phyloP scores from a whole-genome alignment of 2,113 vertebrate species.

The Barnardius zonarius region DNA sequence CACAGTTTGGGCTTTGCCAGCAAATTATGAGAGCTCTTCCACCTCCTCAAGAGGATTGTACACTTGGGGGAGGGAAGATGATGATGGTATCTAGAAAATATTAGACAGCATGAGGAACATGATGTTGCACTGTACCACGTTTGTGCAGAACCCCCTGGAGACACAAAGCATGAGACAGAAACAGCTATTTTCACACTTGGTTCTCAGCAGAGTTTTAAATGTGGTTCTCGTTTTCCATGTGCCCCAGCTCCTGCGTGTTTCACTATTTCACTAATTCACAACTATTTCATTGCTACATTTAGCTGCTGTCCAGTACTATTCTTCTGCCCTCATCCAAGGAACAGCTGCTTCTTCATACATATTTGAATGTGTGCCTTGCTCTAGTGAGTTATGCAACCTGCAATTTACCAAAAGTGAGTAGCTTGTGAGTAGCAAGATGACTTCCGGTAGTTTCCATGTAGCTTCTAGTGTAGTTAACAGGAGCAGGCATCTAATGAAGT shows the following conservation, averaged over 20 bases:
- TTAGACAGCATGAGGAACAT: not conserved
- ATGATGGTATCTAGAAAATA: not conserved
- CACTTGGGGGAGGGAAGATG: not conserved
- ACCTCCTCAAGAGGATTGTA: not conserved
- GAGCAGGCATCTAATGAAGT: not conserved
- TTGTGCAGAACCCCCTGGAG: not conserved
- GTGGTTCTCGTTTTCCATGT: not conserved
- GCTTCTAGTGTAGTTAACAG: conserved; percentile 13
- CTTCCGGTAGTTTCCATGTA: conserved; percentile 12
- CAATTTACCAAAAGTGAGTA: not conserved
- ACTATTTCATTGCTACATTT: not conserved
- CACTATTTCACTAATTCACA: not conserved
- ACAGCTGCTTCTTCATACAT: not conserved
- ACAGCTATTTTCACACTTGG: not conserved
- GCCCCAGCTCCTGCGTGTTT: not conserved
- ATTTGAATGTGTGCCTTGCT: conserved; percentile 23
- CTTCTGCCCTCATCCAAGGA: not conserved
- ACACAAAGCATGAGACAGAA: not conserved
- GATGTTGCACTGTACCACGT: not conserved
- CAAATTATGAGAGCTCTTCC: not conserved
- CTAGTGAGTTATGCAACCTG: conserved; percentile 16
- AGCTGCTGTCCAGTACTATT: not conserved
- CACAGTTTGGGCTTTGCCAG: not conserved
- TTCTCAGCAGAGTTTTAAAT: not conserved
- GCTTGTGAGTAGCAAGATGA: not conserved